These are phyloP conservation scores for Vireo griseus DNA, from an alignment of 2,797 vertebrate genomes.

Conservation along the genomic window DNA sequence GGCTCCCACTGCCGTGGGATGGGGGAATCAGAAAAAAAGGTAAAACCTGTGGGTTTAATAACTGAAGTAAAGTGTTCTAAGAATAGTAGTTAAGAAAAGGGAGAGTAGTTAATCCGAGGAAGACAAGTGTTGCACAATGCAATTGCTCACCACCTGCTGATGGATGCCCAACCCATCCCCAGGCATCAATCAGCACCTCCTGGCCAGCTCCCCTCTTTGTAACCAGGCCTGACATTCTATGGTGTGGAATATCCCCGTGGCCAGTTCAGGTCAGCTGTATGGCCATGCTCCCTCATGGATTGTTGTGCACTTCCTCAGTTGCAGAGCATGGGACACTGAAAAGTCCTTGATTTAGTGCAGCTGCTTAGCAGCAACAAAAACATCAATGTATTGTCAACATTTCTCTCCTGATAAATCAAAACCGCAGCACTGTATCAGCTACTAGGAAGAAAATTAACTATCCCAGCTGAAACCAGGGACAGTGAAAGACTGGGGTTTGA, in stretches of 20 bases:
- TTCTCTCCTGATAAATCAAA: background rate
- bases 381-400: background rate
- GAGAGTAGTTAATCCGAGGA: background rate
- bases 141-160: background rate
- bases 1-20: fast-evolving
- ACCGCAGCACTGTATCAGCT: background rate
- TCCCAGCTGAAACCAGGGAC: background rate
- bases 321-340: background rate
- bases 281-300: background rate
- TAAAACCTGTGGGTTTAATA: background rate
- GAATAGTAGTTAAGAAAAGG: background rate
- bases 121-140: background rate
- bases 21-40: background rate
- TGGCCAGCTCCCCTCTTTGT: background rate
- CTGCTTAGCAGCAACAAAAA: background rate
- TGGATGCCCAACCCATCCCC: background rate
- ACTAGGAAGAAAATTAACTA: background rate
- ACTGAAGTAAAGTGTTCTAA: background rate
- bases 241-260: background rate
- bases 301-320: background rate
- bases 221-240: background rate
- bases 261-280: background rate
- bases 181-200: background rate
- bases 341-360: background rate
- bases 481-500: background rate